Base-by-base conservation (phyloP, 2,797 vertebrate genomes). In the Anabacerthia variegaticeps region DNA sequence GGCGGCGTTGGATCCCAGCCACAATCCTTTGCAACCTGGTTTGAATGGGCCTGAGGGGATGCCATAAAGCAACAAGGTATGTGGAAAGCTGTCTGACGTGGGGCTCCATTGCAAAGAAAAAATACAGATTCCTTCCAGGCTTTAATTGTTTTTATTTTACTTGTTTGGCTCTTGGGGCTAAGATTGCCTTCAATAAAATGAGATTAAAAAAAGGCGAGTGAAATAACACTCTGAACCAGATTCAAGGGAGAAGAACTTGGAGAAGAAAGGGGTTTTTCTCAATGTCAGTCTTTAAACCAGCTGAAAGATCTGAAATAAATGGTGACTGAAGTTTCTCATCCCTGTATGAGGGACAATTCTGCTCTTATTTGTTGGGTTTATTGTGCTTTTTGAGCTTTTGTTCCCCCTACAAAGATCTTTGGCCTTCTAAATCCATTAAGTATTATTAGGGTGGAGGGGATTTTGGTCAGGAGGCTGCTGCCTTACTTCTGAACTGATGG, bases 41-140 rank as follows among this genome's bases (percentile, higher is more conserved):
- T 79, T 90, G 67, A 95, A 96, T 85, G 84, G 85, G 93, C 62
- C 95, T 85, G 63, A 28, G 86, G 96, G 88, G 95, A 95, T 63
- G 61, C 71, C 41, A 19, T 97, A 91, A 95, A 48, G 77, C 58
- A 94, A 79, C 63, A 79, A 94, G 77, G 83, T 79, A 90, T 0
- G 4, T 82, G 65, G 61, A 95, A 94, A 95, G 52, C 83, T 49
- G 10, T 76, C 88, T 92, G 93, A 82, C 74, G 13, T 34, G 34
- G 52, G 59, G 37, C 77, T 90, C 61, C 82, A 39, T 85, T 95
- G 94, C 83, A 90, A 30, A 87, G 69, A n/a, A 71, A 87, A 96
- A 93, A 85, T 61, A 74, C 48, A 30, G 77, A 46, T 94, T 75
- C 80, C 59, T 92, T 88, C 83, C 80, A 87, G 71, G 63, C 44